Percentiles rank a stretch among this genome's conserved stretches.
These are phyloP conservation scores for Amphilophus citrinellus DNA, from an alignment of 2,113 vertebrate genomes.

Conservation along the genomic window DNA sequence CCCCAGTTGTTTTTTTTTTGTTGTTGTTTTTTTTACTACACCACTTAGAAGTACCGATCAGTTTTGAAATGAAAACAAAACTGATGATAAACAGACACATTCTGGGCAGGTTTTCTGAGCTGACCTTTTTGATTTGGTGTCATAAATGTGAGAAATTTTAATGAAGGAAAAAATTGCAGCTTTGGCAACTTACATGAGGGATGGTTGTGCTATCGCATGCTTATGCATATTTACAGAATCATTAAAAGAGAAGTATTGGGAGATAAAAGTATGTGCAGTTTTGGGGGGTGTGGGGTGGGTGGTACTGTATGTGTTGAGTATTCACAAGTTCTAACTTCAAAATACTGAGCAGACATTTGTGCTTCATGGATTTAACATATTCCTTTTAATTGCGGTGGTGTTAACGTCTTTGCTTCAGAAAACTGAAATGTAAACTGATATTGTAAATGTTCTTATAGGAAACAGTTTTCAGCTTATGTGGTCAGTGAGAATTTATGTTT, in stretches of 20 bases:
- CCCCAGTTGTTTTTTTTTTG: background rate
- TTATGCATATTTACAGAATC: background rate
- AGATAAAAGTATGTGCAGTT: background rate
- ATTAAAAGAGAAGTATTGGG: background rate
- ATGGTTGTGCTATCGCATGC: background rate
- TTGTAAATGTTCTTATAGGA: background rate
- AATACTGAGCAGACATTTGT: background rate
- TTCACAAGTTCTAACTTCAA: background rate
- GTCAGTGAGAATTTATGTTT: background rate
- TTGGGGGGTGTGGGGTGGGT: too few relatives aligned
- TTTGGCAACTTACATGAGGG: background rate
- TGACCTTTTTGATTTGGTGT: slow-evolving; percentile 12
- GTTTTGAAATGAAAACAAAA: background rate
- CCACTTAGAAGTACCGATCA: slow-evolving; percentile 14
- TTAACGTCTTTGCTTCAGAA: too few relatives aligned
- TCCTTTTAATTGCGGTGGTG: too few relatives aligned
- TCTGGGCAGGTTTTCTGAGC: background rate
- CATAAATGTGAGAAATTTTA: slow-evolving; percentile 4
- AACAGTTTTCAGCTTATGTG: background rate
- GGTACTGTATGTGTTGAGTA: too few relatives aligned
- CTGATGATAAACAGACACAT: background rate
- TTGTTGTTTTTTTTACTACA: slow-evolving; percentile 5
- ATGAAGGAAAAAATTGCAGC: background rate
- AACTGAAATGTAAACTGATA: background rate
- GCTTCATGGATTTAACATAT: too few relatives aligned